Percentiles rank a stretch among this genome's conserved stretches.
These are phyloP conservation scores for Micropterix aruncella DNA, from an alignment of 2,888 invertebrate genomes.

Conservation along the genomic window DNA sequence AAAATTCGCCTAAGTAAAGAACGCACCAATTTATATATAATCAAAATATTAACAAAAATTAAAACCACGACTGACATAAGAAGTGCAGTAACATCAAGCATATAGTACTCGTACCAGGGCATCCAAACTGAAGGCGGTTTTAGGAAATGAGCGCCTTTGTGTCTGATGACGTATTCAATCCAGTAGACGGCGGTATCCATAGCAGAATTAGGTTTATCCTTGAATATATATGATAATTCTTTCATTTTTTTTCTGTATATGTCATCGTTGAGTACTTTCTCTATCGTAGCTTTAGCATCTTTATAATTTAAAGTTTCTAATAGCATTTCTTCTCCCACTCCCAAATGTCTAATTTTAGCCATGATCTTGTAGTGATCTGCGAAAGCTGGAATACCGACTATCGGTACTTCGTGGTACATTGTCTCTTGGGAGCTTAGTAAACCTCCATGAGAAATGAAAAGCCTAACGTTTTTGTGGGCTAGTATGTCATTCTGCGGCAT, in stretches of 20 bases:
- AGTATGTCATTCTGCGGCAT: conserved; percentile 40
- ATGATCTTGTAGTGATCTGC: conserved; percentile 27
- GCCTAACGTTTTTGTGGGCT: conserved; percentile 21
- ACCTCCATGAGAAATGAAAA: conserved; percentile 31
- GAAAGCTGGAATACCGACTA: conserved; percentile 27
- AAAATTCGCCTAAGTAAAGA: too few relatives aligned
- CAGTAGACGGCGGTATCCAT: conserved; percentile 25
- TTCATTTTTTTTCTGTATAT: conserved; percentile 19
- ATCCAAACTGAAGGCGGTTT: conserved; percentile 21
- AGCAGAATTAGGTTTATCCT: conserved; percentile 21
- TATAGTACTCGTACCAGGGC: conserved; percentile 22
- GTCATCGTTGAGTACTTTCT: conserved; percentile 18
- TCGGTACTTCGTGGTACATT: conserved; percentile 24
- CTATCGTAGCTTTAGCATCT: conserved; percentile 16
- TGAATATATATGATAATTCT: conserved; percentile 20
- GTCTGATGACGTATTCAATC: conserved; percentile 27
- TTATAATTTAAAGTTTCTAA: conserved; percentile 20
- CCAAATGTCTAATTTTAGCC: conserved; percentile 19
- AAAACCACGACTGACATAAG: too few relatives aligned
- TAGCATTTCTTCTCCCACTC: conserved; percentile 21
- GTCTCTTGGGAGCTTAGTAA: conserved; percentile 26
- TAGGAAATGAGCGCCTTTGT: conserved; percentile 24
- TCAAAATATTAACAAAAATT: too few relatives aligned
- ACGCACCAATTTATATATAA: too few relatives aligned
- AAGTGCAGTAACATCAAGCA: conserved; percentile 17